Evolutionary conservation across 1,140 invertebrate species (phyloP).

Genomic region (Drosophila parabipectinata): DNA sequence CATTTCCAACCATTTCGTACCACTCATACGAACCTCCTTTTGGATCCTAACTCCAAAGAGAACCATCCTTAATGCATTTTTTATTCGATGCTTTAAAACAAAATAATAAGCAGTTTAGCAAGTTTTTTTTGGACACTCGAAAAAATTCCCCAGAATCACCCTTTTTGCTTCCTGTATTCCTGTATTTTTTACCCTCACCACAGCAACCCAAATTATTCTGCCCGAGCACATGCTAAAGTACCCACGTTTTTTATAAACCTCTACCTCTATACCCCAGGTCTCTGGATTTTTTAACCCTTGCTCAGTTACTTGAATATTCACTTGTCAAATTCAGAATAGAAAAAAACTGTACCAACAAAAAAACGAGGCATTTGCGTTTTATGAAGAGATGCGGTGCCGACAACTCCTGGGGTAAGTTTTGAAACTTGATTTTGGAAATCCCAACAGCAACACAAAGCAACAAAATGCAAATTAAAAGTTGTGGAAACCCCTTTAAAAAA

Average conservation of each 20-base stretch:
- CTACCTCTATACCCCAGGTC: conserved; percentile 30
- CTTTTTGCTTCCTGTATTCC: conserved; percentile 25
- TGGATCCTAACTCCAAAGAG: not conserved
- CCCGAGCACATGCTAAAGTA: conserved; percentile 79
- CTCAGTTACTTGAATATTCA: conserved; percentile 79
- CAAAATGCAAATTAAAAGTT: conserved; percentile 81
- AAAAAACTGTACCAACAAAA: conserved; percentile 57
- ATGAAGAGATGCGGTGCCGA: conserved; percentile 27
- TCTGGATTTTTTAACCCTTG: conserved; percentile 73
- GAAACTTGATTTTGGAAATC: conserved; percentile 74
- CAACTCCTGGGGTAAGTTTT: conserved; percentile 71
- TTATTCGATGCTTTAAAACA: not conserved
- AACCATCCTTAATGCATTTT: no score
- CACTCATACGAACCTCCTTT: not conserved
- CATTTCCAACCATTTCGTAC: not conserved
- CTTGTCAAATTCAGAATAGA: conserved; percentile 74
- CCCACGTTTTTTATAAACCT: conserved; percentile 72
- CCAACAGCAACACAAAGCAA: conserved; percentile 61
- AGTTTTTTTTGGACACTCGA: not conserved
- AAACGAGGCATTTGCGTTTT: conserved; percentile 59
- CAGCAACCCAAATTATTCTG: conserved; percentile 75
- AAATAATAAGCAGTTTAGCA: not conserved
- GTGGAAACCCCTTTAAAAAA: conserved; percentile 69
- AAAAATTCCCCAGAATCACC: conserved; percentile 29
- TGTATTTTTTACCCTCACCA: conserved; percentile 48